Evolutionary conservation across 2,113 vertebrate genomes (phyloP).

Genomic region (Cygnus buccinator): DNA sequence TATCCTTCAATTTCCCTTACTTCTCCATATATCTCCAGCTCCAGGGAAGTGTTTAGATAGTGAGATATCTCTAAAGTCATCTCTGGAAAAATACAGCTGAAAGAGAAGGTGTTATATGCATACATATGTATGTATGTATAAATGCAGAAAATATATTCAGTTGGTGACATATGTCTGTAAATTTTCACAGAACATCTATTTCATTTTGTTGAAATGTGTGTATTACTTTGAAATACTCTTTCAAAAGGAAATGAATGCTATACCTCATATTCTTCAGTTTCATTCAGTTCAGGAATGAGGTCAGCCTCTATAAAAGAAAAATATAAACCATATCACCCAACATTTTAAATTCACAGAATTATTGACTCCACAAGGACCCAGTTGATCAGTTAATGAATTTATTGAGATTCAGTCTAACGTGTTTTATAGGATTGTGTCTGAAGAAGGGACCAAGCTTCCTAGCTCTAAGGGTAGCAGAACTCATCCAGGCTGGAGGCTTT

Average conservation of each 20-base stretch:
- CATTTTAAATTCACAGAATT: conserved; percentile 33
- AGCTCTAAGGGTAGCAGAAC: not conserved
- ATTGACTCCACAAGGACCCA: conserved; percentile 6
- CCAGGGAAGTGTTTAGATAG: not conserved
- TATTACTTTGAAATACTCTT: not conserved
- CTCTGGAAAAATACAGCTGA: not conserved
- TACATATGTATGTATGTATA: not conserved
- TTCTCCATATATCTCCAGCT: not conserved
- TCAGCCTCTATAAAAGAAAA: conserved; percentile 81
- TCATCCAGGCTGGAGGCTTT: not conserved
- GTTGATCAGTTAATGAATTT: not conserved
- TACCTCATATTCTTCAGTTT: conserved; percentile 85
- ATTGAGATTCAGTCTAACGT: not conserved
- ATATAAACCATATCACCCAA: conserved; percentile 56
- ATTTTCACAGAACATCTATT: not conserved
- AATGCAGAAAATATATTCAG: not conserved
- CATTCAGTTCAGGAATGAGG: conserved; percentile 79
- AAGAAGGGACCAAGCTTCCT: not conserved
- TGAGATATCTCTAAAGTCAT: not conserved
- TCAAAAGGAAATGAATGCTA: conserved; percentile 44
- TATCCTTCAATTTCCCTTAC: not conserved
- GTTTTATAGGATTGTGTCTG: not conserved
- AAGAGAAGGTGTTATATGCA: not conserved
- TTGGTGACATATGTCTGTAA: not conserved
- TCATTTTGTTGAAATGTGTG: not conserved